Evolutionary conservation across 2,113 vertebrate species (phyloP), one percentile per base, ranked within the genome.

Genomic region (Mobula hypostoma): DNA sequence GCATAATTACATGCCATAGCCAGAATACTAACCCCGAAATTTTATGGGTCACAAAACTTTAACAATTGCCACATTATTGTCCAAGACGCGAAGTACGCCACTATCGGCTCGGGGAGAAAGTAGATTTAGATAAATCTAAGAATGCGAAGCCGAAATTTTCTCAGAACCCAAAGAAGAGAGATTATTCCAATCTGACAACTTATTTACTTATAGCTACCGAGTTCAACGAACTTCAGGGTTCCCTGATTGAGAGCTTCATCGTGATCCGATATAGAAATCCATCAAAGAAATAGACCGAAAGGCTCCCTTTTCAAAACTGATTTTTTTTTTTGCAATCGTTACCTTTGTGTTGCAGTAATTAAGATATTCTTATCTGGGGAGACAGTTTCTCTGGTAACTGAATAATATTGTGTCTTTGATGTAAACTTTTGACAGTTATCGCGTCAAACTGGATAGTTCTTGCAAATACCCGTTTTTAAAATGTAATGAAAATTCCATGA

Each of bases 1-100:
- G 98, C 99, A 99, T 99, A 99, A 99, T 99, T 98, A 99, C 98
- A 99, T 98, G 98, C 98, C 98, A 99, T 99, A 99, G 98, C 98
- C 98, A 98, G 98, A 98, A 98, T 98, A 98, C 98, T 98, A 98
- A 99, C 98, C 99, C 98, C 98, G 97, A 98, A 97, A 98, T 99
- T 98, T 99, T 98, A 98, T 98, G 99, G 99, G 98, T 99, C 99
- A 99, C 98, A 98, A 98, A 98, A 97, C 98, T 98, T 98, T 97
- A 97, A 99, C 98, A 99, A 99, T 99, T 98, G 98, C 97, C 96
- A 98, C 97, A 98, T 99, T 99, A 98, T 99, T 98, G 98, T 98
- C 98, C 98, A 97, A 97, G 98, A 97, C 98, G 98, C 68, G 91
- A 93, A 93, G 91, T 93, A 93, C 91, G 91, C 91, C 91, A 93